Evolutionary conservation across 2,888 invertebrate genomes (phyloP).

Genomic region (Bombylius major): DNA sequence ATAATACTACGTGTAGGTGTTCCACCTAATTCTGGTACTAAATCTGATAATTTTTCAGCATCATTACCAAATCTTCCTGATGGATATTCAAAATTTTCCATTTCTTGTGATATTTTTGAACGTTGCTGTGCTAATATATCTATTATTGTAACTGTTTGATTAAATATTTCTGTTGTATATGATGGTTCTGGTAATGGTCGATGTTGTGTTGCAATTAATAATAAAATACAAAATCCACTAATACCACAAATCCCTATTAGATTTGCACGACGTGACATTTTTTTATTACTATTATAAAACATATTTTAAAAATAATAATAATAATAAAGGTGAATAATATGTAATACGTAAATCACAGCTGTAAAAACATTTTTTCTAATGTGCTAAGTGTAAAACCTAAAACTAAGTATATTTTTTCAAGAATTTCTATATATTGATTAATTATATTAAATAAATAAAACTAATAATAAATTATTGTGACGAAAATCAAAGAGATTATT

Average conservation of each 20-base stretch:
- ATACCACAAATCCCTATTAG: conserved; percentile 36
- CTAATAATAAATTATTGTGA: too few species aligned
- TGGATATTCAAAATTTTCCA: conserved; percentile 49
- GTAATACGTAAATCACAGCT: too few species aligned
- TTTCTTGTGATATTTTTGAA: conserved; percentile 41
- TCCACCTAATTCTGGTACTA: conserved; percentile 56
- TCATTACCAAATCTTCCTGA: conserved; percentile 41
- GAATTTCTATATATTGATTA: too few species aligned
- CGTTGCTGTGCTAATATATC: conserved; percentile 47
- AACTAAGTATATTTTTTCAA: too few species aligned
- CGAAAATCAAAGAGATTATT: too few species aligned
- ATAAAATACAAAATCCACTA: conserved; percentile 33
- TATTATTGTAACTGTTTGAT: conserved; percentile 39
- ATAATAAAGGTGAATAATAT: too few species aligned
- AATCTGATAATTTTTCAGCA: conserved; percentile 49
- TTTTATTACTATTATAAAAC: conserved; percentile 2
- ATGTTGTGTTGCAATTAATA: conserved; percentile 36
- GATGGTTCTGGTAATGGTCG: conserved; percentile 25
- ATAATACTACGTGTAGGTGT: conserved; percentile 63
- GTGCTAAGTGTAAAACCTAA: too few species aligned
- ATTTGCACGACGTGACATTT: conserved; percentile 36
- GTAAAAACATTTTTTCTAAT: too few species aligned
- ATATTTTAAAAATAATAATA: not conserved
- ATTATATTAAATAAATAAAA: too few species aligned
- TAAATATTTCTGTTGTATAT: conserved; percentile 22